Percentiles rank a stretch among this genome's conserved stretches.
These are phyloP conservation scores for fruit fly (Drosophila melanogaster) DNA, from an alignment of 1,140 invertebrate species.

Conservation along the genomic window DNA sequence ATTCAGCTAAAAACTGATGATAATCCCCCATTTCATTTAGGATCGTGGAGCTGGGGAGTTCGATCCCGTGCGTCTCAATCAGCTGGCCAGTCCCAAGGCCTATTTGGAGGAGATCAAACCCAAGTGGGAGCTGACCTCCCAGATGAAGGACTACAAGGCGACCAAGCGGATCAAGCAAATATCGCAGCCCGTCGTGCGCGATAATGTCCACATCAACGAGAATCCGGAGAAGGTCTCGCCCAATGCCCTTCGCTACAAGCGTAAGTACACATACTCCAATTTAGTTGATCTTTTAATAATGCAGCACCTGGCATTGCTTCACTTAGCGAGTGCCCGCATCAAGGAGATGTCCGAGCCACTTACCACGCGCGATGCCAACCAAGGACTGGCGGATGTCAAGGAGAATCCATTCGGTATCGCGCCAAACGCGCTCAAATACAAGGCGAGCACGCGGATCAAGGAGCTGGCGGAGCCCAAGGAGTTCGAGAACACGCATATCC, in stretches of 20 bases:
- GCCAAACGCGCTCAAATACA: constrained; percentile 84
- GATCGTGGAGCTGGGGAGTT: constrained; percentile 29
- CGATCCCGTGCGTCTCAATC: constrained; percentile 38
- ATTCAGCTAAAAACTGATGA: too few relatives aligned
- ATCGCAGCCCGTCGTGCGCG: constrained; percentile 35
- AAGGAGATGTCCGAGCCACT: constrained; percentile 68
- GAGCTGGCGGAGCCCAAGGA: constrained; percentile 85
- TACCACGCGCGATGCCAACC: constrained; percentile 54
- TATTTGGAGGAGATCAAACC: constrained; percentile 43
- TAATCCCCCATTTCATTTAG: neutral
- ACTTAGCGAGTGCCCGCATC: constrained; percentile 64
- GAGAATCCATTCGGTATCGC: constrained; percentile 76
- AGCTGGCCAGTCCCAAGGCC: constrained; percentile 49
- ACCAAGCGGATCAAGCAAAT: constrained; percentile 57
- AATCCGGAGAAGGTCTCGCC: constrained; percentile 55
- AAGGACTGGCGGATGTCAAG: constrained; percentile 55
- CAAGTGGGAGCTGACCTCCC: constrained; percentile 57
- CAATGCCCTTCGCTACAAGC: constrained; percentile 63
- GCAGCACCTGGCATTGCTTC: too few relatives aligned
- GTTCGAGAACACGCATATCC: constrained; percentile 76
- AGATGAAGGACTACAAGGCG: constrained; percentile 49
- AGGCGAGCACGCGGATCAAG: constrained; percentile 83
- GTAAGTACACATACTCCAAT: constrained; percentile 29
- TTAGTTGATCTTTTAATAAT: neutral
- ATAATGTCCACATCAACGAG: constrained; percentile 58